Percentiles rank a stretch among this genome's conserved stretches.
phyloP scores from a whole-genome alignment of 2,797 vertebrate species.

The Rhynchotus rufescens region DNA sequence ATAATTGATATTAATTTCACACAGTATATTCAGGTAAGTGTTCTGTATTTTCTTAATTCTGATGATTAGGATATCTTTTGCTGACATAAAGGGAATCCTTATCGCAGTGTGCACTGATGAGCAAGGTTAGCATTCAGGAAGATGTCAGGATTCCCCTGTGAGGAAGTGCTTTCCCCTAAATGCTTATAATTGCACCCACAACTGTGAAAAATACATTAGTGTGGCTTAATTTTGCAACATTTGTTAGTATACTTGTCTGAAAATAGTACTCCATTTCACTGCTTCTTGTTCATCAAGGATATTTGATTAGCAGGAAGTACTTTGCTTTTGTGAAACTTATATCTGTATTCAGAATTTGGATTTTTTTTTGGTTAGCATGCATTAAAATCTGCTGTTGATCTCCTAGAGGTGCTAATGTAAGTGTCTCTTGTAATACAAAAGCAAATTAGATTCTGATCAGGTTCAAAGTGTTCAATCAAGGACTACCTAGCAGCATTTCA shows the following conservation, averaged over 20 bases:
- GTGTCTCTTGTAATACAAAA: constrained; percentile 33
- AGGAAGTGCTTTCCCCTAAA: constrained; percentile 20
- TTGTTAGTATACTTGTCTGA: constrained; percentile 37
- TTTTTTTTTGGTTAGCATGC: constrained; percentile 67
- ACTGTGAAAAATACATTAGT: constrained; percentile 48
- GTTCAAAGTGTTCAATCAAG: constrained; percentile 68
- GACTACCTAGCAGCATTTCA: constrained; percentile 65
- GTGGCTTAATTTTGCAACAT: constrained; percentile 30
- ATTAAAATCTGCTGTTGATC: constrained; percentile 65
- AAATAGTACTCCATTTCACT: constrained; percentile 51
- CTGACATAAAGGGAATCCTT: constrained; percentile 43
- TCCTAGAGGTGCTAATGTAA: constrained; percentile 52
- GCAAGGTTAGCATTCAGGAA: constrained; percentile 6
- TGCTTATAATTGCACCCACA: constrained; percentile 13
- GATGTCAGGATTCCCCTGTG: neutral
- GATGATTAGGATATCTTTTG: constrained; percentile 23
- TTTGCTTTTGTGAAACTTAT: constrained; percentile 41
- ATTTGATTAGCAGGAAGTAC: constrained; percentile 48
- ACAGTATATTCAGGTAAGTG: neutral
- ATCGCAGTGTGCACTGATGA: neutral
- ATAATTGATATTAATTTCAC: neutral
- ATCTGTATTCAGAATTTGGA: constrained; percentile 46
- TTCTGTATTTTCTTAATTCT: constrained; percentile 35
- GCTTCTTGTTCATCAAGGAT: constrained; percentile 41
- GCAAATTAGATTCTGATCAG: constrained; percentile 72